Evolutionary conservation across 2,113 vertebrate genomes (phyloP), one percentile per base, ranked within the genome.

Genomic region (Ancistrus triradiatus): DNA sequence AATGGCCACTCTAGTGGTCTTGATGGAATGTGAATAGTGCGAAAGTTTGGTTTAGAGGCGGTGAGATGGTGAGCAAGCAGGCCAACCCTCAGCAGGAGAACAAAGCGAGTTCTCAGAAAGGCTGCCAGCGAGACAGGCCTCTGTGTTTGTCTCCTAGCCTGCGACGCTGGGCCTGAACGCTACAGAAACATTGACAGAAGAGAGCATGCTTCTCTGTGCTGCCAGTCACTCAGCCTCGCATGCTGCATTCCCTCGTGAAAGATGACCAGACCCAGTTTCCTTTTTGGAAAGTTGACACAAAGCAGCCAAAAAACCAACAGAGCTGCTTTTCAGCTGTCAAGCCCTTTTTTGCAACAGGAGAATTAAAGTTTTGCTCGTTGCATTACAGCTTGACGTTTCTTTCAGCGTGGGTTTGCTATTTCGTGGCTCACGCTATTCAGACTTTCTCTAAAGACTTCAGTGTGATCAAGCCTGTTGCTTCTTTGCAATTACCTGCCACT

Each of bases 121-220:
- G 40, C 64, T 74, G 75, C 78, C 75, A 78, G 73, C 44, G 43
- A 72, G 74, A 67, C 69, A 52, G 75, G 62, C 70, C 63, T 71
- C 60, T 55, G 73, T 74, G 40, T 69, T 62, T 72, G 68, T 57
- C 55, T 75, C 59, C 27, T 49, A 28, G 63, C 59, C 58, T 53
- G 43, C 24, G 40, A 52, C 47, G 67, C 72, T 73, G 77, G 63
- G 70, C 66, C 17, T 57, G 66, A 60, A 68, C 63, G 52, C 66
- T 69, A 69, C 77, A 75, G 74, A 76, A 79, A 74, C 73, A 79
- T 76, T 77, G 73, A 79, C 79, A 79, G 66, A 78, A 61, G 62
- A 61, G 62, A 72, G 59, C 55, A 68, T 47, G 71, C 59, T 77
- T 69, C 53, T 66, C 59, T 21, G 57, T 77, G 65, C 70, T 72